Percentiles rank a stretch among this genome's conserved stretches.
phyloP scores from a whole-genome alignment of 2,888 invertebrate species.

The Sclerodermus sp. region DNA sequence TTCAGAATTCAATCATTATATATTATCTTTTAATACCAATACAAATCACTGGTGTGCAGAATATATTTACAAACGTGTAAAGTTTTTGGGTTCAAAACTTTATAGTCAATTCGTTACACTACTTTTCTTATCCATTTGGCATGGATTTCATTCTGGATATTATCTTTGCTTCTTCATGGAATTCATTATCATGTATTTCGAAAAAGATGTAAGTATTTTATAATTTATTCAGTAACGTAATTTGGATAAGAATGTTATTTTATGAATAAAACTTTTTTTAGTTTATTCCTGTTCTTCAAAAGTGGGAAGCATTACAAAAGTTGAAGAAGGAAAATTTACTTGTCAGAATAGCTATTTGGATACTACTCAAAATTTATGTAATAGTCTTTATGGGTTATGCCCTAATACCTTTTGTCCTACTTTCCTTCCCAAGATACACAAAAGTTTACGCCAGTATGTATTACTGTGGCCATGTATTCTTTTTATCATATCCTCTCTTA shows the following conservation, averaged over 20 bases:
- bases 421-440: slow-evolving; percentile 72
- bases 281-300: slow-evolving; percentile 63
- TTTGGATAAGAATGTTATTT: slow-evolving; percentile 14
- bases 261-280: slow-evolving; percentile 43
- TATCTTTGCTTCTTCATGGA: slow-evolving; percentile 92
- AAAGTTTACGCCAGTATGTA: slow-evolving; percentile 66
- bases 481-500: slow-evolving; percentile 67
- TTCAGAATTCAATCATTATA: slow-evolving; percentile 82
- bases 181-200: slow-evolving; percentile 82
- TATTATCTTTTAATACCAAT: slow-evolving; percentile 91
- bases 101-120: slow-evolving; percentile 83
- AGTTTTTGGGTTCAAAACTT: slow-evolving; percentile 73
- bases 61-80: slow-evolving; percentile 91
- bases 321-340: no score
- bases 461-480: slow-evolving; percentile 71
- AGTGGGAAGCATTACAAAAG: slow-evolving; percentile 16
- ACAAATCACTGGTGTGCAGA: slow-evolving; percentile 94
- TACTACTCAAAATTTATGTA: slow-evolving; percentile 72
- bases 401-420: slow-evolving; percentile 72
- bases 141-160: slow-evolving; percentile 93
- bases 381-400: slow-evolving; percentile 84
- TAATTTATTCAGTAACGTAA: neutral
- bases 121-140: slow-evolving; percentile 91
- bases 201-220: slow-evolving; percentile 71
- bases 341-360: slow-evolving; percentile 52